Evolutionary conservation across 2,888 invertebrate genomes (phyloP), one percentile per base, ranked within the genome.

Genomic region (Melinaea marsaeus): DNA sequence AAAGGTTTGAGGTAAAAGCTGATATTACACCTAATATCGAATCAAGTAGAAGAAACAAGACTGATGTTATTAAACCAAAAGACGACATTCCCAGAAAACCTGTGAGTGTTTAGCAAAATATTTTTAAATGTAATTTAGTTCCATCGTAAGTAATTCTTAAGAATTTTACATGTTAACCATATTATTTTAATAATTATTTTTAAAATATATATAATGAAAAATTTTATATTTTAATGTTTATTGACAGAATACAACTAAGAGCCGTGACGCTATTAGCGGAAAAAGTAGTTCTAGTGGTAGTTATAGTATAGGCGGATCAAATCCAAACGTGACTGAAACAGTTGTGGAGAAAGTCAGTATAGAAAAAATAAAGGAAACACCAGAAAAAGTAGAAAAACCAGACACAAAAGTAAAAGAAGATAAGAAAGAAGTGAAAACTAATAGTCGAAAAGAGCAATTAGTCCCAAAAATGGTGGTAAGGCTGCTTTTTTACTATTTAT

Each of bases 211-310:
- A 42, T 9, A 9, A 42, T 9, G 7, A 9, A 42, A 3, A 42
- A 42, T 35, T 45, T 34, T 37, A 55, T n/a, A 62, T 35, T 55
- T 13, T 54, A 35, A 9, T 48, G 61, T 68, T 72, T 59, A 79
- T 77, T 72, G 79, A 9, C 60, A 67, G 67, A 63, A 56, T 57
- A 60, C 35, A 54, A 47, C 57, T 56, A 62, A 79, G 7, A 67
- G 71, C 67, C 83, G 83, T 71, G 88, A 85, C 70, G 80, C 80
- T 56, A 78, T 86, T 73, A 90, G 89, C 74, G 88, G 89, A 58
- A 90, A 90, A 75, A 90, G 90, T 79, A 90, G 90, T 79, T 90
- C 90, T 66, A 90, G 90, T 78, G 90, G 90, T 71, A 90, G 90
- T 76, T 90, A 90, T 74, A 90, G 89, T 78, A 83, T 90, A 84